These are phyloP conservation scores for Coelinius sp. DNA, from an alignment of 2,888 invertebrate species.

Conservation along the genomic window DNA sequence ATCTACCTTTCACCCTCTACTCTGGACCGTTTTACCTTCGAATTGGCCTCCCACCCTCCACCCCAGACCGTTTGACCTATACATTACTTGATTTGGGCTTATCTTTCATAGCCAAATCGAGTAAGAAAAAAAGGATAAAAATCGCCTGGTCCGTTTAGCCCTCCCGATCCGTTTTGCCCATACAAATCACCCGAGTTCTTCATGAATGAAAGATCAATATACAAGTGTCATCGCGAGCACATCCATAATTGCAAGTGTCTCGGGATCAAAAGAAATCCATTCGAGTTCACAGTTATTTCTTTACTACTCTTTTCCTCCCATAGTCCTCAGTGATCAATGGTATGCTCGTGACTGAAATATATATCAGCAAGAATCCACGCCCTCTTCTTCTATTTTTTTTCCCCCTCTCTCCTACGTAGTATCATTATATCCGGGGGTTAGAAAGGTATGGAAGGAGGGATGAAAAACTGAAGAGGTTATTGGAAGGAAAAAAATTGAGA, in stretches of 20 bases:
- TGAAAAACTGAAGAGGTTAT: not conserved
- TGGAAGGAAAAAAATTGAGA: constrained; percentile 11
- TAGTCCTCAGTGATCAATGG: constrained; percentile 44
- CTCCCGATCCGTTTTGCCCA: no score
- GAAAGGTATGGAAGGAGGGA: not conserved
- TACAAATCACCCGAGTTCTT: no score
- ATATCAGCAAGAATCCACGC: constrained; percentile 37
- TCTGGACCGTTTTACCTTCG: no score
- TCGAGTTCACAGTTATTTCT: not conserved
- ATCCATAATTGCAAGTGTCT: not conserved
- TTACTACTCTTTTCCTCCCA: constrained; percentile 20
- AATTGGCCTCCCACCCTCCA: no score
- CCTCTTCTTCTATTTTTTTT: constrained; percentile 29
- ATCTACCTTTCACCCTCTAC: no score
- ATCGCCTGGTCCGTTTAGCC: no score
- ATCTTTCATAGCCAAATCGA: no score
- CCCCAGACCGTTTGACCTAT: no score
- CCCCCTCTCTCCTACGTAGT: not conserved
- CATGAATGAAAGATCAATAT: not conserved
- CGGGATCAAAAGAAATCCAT: constrained; percentile 28
- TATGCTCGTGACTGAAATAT: constrained; percentile 51
- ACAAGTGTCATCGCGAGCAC: not conserved
- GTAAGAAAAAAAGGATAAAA: no score
- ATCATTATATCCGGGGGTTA: constrained; percentile 31
- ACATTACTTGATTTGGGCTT: no score